phyloP scores from a whole-genome alignment of 2,797 vertebrate species.

The Bucorvus abyssinicus region DNA sequence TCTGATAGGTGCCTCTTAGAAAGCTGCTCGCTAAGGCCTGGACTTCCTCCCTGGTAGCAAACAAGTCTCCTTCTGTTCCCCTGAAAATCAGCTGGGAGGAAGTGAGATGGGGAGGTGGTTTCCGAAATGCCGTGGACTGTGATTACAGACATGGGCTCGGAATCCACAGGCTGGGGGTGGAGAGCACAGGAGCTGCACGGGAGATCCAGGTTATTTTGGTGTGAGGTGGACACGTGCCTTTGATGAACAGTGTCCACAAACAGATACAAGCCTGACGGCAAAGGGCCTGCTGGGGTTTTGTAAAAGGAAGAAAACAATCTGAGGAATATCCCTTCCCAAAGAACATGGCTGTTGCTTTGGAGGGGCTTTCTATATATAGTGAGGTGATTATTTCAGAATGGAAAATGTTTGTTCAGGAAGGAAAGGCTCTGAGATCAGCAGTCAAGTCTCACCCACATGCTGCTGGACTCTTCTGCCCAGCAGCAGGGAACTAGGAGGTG shows the following conservation, averaged over 20 bases:
- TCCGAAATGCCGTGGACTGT: constrained; percentile 6
- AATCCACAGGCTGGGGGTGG: background rate
- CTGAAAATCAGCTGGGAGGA: constrained; percentile 65
- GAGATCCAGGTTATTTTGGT: background rate
- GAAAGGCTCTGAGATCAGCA: constrained; percentile 60
- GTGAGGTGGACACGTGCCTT: background rate
- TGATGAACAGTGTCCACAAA: background rate
- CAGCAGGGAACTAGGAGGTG: background rate
- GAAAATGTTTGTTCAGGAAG: constrained; percentile 64
- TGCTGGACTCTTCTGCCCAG: background rate
- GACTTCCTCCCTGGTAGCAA: constrained; percentile 46
- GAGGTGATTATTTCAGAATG: constrained; percentile 50
- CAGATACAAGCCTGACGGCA: background rate
- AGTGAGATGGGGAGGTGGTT: constrained; percentile 46
- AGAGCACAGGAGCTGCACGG: background rate
- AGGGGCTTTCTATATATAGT: constrained; percentile 41
- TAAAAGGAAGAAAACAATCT: background rate
- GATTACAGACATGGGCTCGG: constrained; percentile 1
- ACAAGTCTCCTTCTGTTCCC: constrained; percentile 64
- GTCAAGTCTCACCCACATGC: constrained; percentile 7
- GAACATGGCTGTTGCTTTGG: background rate
- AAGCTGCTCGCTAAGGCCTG: constrained; percentile 20
- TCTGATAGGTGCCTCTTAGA: constrained; percentile 10
- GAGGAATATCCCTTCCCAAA: background rate
- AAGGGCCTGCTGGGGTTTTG: background rate